Conservation (phyloP, 92 coral and sea anemone species). For the Phenganax stokvisi region DNA sequence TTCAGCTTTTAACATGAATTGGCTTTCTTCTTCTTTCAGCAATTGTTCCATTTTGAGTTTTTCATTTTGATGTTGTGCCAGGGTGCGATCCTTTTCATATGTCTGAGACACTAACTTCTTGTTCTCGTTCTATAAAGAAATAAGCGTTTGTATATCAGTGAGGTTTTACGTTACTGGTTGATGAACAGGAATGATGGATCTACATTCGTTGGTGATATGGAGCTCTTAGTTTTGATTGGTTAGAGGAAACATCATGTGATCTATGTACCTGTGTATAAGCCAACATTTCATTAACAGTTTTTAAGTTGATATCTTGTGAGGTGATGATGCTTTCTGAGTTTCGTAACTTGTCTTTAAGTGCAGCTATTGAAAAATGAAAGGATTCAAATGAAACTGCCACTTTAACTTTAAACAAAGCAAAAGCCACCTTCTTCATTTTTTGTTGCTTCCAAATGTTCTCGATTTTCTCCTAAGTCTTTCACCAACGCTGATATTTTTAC, state of each 20-base stretch:
- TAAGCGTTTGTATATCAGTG: background rate
- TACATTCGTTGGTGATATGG: background rate
- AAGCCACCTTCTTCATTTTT: constrained; percentile 69
- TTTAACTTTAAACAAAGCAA: background rate
- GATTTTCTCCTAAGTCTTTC: constrained; percentile 56
- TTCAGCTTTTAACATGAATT: constrained; percentile 44
- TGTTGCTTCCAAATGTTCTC: constrained; percentile 53
- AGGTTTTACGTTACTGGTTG: background rate
- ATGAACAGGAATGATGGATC: background rate
- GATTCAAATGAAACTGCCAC: background rate
- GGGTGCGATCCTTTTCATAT: constrained; percentile 37
- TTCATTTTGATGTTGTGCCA: constrained; percentile 49
- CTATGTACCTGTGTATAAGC: constrained; percentile 56
- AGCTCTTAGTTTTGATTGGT: too few species aligned
- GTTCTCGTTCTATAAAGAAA: constrained; percentile 57
- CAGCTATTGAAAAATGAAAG: constrained; percentile 41
- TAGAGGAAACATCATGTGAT: too few species aligned
- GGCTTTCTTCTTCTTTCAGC: constrained; percentile 50
- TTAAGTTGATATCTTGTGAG: constrained; percentile 68
- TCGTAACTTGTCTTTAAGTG: constrained; percentile 58
- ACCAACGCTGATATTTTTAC: constrained; percentile 56
- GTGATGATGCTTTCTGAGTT: constrained; percentile 77
- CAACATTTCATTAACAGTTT: constrained; percentile 76
- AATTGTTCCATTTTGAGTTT: constrained; percentile 46
- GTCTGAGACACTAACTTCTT: constrained; percentile 54